These are phyloP conservation scores for Cheiracanthium punctorium DNA, from an alignment of 2,888 invertebrate species.

Conservation along the genomic window DNA sequence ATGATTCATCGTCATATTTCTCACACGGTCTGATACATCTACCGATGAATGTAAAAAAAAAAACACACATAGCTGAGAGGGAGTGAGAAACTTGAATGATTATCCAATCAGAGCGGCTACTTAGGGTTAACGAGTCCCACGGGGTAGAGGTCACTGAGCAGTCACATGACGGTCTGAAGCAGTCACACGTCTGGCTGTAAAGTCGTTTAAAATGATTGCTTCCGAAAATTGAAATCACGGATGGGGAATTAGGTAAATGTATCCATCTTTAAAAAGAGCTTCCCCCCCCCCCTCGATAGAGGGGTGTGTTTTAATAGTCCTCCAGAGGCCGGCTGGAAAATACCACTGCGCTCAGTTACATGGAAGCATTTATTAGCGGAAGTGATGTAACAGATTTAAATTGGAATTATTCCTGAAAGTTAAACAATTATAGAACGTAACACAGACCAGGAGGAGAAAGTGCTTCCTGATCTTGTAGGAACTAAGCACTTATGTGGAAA, in stretches of 20 bases:
- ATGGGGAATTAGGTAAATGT: conserved; percentile 24
- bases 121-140: conserved; percentile 1
- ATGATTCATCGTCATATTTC: conserved; percentile 8
- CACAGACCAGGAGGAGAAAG: too few relatives aligned
- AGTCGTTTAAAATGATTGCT: conserved; percentile 22
- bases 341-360: not conserved
- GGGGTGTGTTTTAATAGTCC: not conserved
- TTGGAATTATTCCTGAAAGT: too few relatives aligned
- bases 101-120: conserved; percentile 8
- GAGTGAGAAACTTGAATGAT: not conserved
- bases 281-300: not conserved
- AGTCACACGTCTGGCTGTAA: conserved; percentile 7
- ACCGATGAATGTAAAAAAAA: not conserved
- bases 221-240: conserved; percentile 18
- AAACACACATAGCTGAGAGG: not conserved
- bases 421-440: too few relatives aligned
- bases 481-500: too few relatives aligned
- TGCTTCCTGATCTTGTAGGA: too few relatives aligned
- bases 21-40: not conserved
- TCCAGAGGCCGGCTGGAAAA: not conserved
- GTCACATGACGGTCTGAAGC: not conserved
- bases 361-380: not conserved
- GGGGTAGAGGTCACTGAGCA: conserved; percentile 2
- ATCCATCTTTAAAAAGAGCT: not conserved
- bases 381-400: not conserved